Conservation (phyloP, 1,140 invertebrate species). For the Papilio aristodemus region DNA sequence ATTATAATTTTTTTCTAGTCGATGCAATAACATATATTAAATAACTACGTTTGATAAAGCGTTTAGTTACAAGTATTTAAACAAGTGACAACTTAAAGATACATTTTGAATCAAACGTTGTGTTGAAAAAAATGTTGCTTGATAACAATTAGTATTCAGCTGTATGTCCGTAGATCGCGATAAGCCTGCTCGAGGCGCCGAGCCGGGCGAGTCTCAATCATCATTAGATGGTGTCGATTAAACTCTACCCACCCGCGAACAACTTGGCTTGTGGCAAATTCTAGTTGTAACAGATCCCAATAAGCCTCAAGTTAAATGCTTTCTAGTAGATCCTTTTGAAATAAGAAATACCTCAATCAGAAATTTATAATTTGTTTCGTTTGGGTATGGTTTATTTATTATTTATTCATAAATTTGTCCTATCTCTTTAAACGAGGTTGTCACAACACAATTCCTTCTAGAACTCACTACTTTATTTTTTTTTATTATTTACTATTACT, state of each 20-base stretch:
- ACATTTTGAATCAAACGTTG: background rate
- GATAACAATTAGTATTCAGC: conserved; percentile 58
- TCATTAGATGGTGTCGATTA: conserved; percentile 59
- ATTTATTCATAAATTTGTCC: too few species aligned
- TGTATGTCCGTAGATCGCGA: conserved; percentile 52
- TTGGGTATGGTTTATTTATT: too few species aligned
- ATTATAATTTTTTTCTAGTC: too few species aligned
- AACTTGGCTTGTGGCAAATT: conserved; percentile 47
- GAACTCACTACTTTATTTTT: too few species aligned
- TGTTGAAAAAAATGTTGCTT: conserved; percentile 19
- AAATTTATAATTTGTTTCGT: background rate
- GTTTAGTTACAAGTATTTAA: too few species aligned
- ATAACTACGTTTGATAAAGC: too few species aligned
- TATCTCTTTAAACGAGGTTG: too few species aligned
- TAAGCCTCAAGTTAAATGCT: conserved; percentile 1
- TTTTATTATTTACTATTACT: too few species aligned
- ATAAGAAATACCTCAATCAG: background rate
- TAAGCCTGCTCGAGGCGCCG: conserved; percentile 55
- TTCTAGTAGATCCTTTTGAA: background rate
- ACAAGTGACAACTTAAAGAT: background rate
- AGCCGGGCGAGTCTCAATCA: conserved; percentile 54
- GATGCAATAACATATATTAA: too few species aligned
- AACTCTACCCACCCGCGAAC: conserved; percentile 53
- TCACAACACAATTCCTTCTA: too few species aligned
- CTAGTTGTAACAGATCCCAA: conserved; percentile 42